Evolutionary conservation across 30 jellyfish, hydroid and myxozoan species (phyloP).

Genomic region (Pelagia noctiluca): DNA sequence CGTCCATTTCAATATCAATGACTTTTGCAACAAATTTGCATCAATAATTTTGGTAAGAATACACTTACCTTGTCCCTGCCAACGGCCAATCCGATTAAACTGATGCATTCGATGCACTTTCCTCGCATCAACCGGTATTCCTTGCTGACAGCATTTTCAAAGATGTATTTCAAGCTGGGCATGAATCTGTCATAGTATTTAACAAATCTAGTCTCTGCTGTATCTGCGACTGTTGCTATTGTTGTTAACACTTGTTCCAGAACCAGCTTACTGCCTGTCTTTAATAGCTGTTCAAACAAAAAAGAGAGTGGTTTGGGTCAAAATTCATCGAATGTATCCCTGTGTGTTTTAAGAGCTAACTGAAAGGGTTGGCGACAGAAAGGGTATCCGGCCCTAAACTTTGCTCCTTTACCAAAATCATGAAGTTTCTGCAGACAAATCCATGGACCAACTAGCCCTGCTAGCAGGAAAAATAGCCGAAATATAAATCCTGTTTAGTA

Average conservation of each 20-base stretch:
- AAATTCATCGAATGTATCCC: too few species aligned
- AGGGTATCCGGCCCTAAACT: too few species aligned
- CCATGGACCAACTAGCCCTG: too few species aligned
- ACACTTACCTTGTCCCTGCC: slow-evolving; percentile 94
- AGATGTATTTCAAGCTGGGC: slow-evolving; percentile 95
- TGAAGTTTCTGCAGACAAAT: too few species aligned
- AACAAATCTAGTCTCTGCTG: slow-evolving; percentile 96
- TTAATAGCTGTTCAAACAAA: slow-evolving; percentile 83
- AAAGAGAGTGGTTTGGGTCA: too few species aligned
- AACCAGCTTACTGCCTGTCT: slow-evolving; percentile 88
- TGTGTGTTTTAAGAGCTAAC: too few species aligned
- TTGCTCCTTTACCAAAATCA: too few species aligned
- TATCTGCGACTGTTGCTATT: slow-evolving; percentile 98
- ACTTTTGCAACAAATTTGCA: neutral
- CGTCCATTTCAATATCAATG: neutral
- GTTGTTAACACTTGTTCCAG: slow-evolving; percentile 96
- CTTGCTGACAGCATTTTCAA: slow-evolving; percentile 90
- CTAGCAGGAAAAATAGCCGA: too few species aligned
- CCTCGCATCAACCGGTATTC: slow-evolving; percentile 96
- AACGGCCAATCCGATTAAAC: slow-evolving; percentile 99
- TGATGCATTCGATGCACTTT: slow-evolving; percentile 96
- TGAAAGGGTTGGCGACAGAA: too few species aligned
- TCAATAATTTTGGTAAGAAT: neutral
- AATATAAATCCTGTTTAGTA: too few species aligned
- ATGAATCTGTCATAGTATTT: slow-evolving; percentile 90